Evolutionary conservation across 2,113 vertebrate species (phyloP).

Genomic region (Pluvianellus socialis): DNA sequence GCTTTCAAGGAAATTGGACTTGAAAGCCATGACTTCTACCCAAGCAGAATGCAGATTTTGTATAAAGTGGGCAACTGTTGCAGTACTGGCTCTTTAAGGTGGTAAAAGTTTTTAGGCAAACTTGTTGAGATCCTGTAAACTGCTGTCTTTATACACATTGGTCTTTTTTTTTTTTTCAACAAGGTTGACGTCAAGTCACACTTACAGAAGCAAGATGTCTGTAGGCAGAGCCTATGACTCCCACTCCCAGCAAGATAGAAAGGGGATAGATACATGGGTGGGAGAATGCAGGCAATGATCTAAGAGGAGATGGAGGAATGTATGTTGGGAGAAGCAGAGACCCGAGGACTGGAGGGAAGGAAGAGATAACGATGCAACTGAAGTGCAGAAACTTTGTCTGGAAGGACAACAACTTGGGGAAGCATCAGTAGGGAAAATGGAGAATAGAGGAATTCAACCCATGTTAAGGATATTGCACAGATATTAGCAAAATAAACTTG

Average conservation of each 20-base stretch:
- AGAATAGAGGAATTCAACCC: background rate
- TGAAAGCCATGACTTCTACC: background rate
- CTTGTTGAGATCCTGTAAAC: background rate
- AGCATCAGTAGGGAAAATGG: background rate
- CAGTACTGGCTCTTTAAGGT: background rate
- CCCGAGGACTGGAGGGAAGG: background rate
- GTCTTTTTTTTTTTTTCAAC: background rate
- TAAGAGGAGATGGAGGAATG: background rate
- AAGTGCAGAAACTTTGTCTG: background rate
- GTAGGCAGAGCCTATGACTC: background rate
- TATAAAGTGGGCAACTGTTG: background rate
- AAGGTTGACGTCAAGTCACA: background rate
- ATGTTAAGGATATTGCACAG: background rate
- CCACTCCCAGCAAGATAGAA: background rate
- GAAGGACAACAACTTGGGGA: background rate
- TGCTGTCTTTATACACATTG: background rate
- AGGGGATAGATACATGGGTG: background rate
- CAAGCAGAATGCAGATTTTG: background rate
- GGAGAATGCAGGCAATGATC: background rate
- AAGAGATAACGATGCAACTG: rapidly evolving
- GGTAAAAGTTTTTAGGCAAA: background rate
- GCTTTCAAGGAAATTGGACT: background rate
- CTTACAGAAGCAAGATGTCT: background rate
- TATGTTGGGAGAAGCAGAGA: background rate
- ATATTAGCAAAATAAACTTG: background rate